Base-by-base conservation (phyloP, 2,888 invertebrate genomes). In the Pristionchus fissidentatus region DNA sequence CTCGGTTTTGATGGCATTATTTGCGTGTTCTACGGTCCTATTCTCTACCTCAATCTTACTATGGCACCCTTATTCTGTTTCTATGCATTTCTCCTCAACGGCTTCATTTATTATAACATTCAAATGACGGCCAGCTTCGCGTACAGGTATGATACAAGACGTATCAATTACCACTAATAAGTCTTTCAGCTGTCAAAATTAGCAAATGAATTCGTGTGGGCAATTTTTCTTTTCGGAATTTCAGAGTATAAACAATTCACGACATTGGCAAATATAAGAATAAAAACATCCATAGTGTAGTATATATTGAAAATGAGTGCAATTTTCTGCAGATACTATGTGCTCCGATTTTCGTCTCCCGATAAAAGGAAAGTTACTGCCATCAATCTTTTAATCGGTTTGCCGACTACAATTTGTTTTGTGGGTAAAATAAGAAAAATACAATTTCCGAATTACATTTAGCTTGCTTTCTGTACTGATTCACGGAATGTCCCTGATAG, bases 71-170 rank as follows among this genome's bases (percentile, higher is more conserved):
- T n/a, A 10, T 62, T 35, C 35, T 62, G 62, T 7, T 3, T 62
- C 22, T 62, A 62, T 22, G n/a, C 62, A 19, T 10, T 62, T 62
- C 62, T 62, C 0, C 19, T 62, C 13, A 62, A 62, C 19, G 62
- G 8, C 2, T 62, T 62, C 13, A 19, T 22, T 5, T 62, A 35
- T 38, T 62, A 62, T 38, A 62, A 62, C 19, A 62, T 62, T 38
- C 62, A 62, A 22, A 62, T 62, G 62, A 62, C 62, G 1, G 62
- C 62, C 4, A 38, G 62, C 35, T 62, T 62, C 19, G 62, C 62
- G 3, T 62, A 62, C 19, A 32, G 62, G 62, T 62, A 5, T 4
- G 35, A 3, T 10, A 29, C 57, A 1, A 57, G 29, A 29, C n/a
- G n/a, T n/a, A n/a, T n/a, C n/a, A n/a, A n/a, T n/a, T n/a, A n/a